Percentiles rank a stretch among this genome's conserved stretches.
Conservation (phyloP, 1,140 invertebrate species). For the Diploscapter pachys region DNA sequence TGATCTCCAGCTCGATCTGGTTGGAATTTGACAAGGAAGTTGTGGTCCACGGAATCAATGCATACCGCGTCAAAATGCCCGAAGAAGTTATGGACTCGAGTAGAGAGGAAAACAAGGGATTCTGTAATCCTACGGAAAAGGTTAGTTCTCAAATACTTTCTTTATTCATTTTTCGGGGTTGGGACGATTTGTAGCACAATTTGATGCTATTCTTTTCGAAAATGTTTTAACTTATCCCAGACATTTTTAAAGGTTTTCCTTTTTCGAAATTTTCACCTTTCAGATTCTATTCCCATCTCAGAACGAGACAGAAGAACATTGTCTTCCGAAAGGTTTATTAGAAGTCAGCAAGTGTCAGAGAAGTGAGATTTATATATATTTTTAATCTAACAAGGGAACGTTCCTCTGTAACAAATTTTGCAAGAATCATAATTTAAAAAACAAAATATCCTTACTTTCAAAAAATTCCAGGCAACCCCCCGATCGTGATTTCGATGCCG, state of each 20-base stretch:
- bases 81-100: constrained; percentile 30
- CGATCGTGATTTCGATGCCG: constrained; percentile 49
- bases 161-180: too few species aligned
- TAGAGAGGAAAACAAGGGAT: constrained; percentile 21
- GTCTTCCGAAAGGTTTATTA: constrained; percentile 36
- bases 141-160: too few species aligned
- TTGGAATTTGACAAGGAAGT: constrained; percentile 36
- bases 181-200: too few species aligned
- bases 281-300: constrained; percentile 20
- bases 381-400: neutral
- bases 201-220: too few species aligned
- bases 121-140: constrained; percentile 45
- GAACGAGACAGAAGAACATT: constrained; percentile 19
- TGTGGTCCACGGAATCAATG: constrained; percentile 32
- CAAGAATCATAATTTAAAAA: neutral
- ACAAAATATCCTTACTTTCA: neutral
- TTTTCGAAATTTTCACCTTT: too few species aligned
- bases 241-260: too few species aligned
- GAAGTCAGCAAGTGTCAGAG: constrained; percentile 39
- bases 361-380: constrained; percentile 20
- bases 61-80: constrained; percentile 35
- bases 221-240: too few species aligned
- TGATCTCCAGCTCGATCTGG: constrained; percentile 31
- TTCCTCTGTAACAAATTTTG: neutral
- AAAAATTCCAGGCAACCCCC: constrained; percentile 33